Base-by-base conservation (phyloP, 2,797 vertebrate species). In the Yasuhikotakia modesta region DNA sequence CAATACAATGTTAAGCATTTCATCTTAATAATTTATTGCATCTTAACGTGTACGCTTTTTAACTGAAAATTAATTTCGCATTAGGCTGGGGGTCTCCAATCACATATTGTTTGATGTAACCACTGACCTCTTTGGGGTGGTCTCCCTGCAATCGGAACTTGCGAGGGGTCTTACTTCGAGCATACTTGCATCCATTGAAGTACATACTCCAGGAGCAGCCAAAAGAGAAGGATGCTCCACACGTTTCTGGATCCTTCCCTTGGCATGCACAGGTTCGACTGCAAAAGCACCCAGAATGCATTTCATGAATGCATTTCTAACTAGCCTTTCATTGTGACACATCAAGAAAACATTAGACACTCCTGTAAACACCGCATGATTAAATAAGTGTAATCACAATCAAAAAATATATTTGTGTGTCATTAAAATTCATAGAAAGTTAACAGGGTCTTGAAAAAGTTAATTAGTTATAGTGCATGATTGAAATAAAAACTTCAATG, bases 201-300 rank as follows among this genome's bases (percentile, higher is more conserved):
- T 98, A 99, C 97, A 99, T 99, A 86, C 97, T 99, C 97, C 97
- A 99, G 57, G 97, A 99, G 84, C 97, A 99, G 84, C 97, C 97
- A 0, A 98, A 99, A 81, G 97, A 99, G 90, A 98, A 99, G 81
- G 97, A 99, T 75, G 97, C 97, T 1, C 97, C 97, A 1, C 95
- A 95, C 75, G 89, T 94, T 73, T 98, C 96, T 24, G 92, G 82
- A 86, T 98, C 95, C 82, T 97, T 97, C 86, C 97, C 97, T 85
- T 99, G 97, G 88, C 97, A 99, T 0, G 97, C 97, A 46, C 97
- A 99, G 82, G 97, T 99, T 80, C 97, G 97, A 90, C 97, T 97
- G 91, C 79, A 88, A 82, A 83, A 84, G 85, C 65, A 78, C 43
- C 6, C 61, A 63, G 2, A 4, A 35, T 84, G 82, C 8, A 16